phyloP scores from a whole-genome alignment of 2,888 invertebrate species.

The Norana najaformis region DNA sequence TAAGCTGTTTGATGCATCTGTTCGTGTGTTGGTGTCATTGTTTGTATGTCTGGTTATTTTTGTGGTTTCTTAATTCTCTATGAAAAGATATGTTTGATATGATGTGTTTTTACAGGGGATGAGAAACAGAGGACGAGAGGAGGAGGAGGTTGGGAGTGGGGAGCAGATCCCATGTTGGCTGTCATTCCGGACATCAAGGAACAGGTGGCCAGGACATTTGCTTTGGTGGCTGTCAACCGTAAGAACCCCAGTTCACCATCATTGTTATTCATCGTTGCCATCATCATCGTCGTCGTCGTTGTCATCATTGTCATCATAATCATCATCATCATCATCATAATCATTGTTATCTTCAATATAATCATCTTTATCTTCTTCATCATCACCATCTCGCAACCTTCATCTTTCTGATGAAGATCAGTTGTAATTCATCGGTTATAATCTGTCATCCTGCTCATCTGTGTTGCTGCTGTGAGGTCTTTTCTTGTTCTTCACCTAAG shows the following conservation, averaged over 20 bases:
- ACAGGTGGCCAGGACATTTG: slow-evolving; percentile 4
- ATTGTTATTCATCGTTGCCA: background rate
- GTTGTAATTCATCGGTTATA: too few species aligned
- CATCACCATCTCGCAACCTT: background rate
- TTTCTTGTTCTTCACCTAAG: background rate
- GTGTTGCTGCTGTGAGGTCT: background rate
- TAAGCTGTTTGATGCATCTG: background rate
- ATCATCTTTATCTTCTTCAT: background rate
- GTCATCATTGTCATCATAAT: background rate
- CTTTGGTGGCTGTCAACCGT: background rate
- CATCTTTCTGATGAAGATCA: too few species aligned
- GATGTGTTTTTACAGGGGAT: slow-evolving; percentile 14
- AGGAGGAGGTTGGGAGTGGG: background rate
- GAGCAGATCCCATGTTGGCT: background rate
- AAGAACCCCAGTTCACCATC: background rate
- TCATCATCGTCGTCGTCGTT: background rate
- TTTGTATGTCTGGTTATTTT: too few species aligned
- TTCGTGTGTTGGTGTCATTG: background rate
- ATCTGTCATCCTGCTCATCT: too few species aligned
- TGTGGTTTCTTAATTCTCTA: too few species aligned
- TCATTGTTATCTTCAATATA: background rate
- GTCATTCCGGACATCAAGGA: slow-evolving; percentile 19
- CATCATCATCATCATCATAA: background rate
- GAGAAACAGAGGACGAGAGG: background rate
- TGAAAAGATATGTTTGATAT: background rate